Percentiles rank a stretch among this genome's conserved stretches.
phyloP scores from a whole-genome alignment of 2,888 invertebrate genomes.

The Melieria picta region DNA sequence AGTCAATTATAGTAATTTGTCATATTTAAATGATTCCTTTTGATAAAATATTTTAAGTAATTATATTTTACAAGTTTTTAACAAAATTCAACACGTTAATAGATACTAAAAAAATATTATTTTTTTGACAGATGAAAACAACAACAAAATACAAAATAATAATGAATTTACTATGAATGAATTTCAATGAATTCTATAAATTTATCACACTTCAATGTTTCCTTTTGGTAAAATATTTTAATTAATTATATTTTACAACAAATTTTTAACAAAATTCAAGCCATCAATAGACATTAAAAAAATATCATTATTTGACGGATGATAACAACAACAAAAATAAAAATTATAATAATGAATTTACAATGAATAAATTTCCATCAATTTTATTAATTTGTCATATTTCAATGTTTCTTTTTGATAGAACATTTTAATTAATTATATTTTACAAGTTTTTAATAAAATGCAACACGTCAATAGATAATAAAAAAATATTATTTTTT shows the following conservation, averaged over 20 bases:
- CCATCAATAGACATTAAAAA: no score
- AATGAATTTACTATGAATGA: background rate
- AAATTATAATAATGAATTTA: background rate
- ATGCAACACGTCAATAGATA: background rate
- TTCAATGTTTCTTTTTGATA: background rate
- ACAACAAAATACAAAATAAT: no score
- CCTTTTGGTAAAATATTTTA: background rate
- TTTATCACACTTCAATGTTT: background rate
- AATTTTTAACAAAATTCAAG: no score
- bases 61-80: background rate
- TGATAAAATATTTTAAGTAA: background rate
- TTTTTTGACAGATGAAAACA: background rate
- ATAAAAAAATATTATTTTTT: background rate
- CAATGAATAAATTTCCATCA: background rate
- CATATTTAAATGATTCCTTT: background rate
- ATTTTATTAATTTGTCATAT: background rate
- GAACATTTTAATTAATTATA: background rate
- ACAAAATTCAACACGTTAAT: background rate
- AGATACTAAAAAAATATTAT: background rate
- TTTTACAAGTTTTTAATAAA: background rate
- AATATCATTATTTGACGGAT: background rate
- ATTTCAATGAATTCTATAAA: no score
- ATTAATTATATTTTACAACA: no score
- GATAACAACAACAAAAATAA: background rate
- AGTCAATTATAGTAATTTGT: background rate